Base-by-base conservation (phyloP, 1,140 invertebrate genomes). In the Zaprionus ornatus region DNA sequence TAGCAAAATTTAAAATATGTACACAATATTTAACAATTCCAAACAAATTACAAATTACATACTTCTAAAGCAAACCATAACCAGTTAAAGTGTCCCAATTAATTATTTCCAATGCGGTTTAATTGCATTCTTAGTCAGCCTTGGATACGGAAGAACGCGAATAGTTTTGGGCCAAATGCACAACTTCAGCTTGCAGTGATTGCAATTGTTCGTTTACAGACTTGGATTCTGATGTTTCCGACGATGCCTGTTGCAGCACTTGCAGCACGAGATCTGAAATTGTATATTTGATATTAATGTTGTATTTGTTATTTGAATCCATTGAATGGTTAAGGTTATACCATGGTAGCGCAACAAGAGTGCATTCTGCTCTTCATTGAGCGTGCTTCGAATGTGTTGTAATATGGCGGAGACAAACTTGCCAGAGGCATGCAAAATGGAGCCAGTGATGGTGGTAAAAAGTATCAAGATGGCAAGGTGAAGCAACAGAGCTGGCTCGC, bases 361-460 rank as follows among this genome's bases (percentile, higher is more conserved):
- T 10, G 94, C 81, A 86, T 94, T 94, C 54, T 96, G 94, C 4
- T 96, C 95, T 19, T 93, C 92, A 68, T 94, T 94, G 27, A 99
- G 91, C 68, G 95, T 94, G 23, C 94, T 93, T 72, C 96, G 95
- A 13, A 99, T 94, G 92, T 95, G 96, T 2, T 93, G 82, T 21
- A 99, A 93, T 72, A 99, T 95, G 21, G 95, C 94, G 0, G 97
- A 96, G 4, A 99, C 97, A 93, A 98, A 97, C 92, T 97, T 95
- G 0, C 98, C 98, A 25, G 98, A 98, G 12, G 97, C 97, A 91
- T 99, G 97, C 15, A 99, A 80, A 93, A 98, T 97, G 79, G 93
- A 95, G 82, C 97, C 95, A 13, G 96, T 97, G 0, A 95, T 93
- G 10, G 95, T 94, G 21, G 97, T 97, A 83, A 98, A 98, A 21